A percentile compares a stretch with the other conserved stretches of the same genome.
Conservation (phyloP, 2,888 invertebrate genomes). For the Reticulitermes lucifugus region DNA sequence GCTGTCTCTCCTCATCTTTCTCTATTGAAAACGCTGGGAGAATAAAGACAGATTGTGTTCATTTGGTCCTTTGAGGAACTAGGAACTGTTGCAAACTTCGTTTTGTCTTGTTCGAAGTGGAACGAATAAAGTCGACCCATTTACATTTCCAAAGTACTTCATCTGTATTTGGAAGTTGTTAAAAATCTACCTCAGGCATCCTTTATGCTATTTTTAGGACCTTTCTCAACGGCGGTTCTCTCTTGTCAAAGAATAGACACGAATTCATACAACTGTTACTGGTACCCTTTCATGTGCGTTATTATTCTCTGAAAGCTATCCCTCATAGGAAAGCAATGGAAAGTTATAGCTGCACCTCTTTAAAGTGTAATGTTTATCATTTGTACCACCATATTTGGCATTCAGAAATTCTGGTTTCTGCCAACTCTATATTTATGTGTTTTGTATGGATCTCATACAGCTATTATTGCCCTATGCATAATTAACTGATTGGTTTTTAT, state of each 20-base stretch:
- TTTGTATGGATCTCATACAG: too few species aligned
- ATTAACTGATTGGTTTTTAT: too few species aligned
- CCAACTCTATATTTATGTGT: too few species aligned
- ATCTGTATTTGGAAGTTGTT: not conserved
- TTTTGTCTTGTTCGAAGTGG: constrained; percentile 7
- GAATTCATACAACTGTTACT: too few species aligned
- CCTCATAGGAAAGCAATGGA: too few species aligned
- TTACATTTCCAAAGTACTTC: not conserved
- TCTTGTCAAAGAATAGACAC: not conserved
- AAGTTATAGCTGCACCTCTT: too few species aligned
- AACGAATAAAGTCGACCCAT: not conserved
- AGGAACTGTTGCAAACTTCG: not conserved
- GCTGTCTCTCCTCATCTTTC: not conserved
- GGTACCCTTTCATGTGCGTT: too few species aligned
- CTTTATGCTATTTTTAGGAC: not conserved
- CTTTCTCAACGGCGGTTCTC: not conserved
- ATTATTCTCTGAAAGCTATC: too few species aligned
- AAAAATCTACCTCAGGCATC: not conserved
- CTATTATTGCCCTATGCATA: too few species aligned
- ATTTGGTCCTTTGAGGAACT: not conserved
- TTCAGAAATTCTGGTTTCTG: too few species aligned
- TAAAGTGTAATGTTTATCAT: too few species aligned
- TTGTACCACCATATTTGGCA: too few species aligned
- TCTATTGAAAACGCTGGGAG: not conserved
- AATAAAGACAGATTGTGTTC: constrained; percentile 5